Conservation (phyloP, 2,888 invertebrate species). For the Meiosimyza decipiens region DNA sequence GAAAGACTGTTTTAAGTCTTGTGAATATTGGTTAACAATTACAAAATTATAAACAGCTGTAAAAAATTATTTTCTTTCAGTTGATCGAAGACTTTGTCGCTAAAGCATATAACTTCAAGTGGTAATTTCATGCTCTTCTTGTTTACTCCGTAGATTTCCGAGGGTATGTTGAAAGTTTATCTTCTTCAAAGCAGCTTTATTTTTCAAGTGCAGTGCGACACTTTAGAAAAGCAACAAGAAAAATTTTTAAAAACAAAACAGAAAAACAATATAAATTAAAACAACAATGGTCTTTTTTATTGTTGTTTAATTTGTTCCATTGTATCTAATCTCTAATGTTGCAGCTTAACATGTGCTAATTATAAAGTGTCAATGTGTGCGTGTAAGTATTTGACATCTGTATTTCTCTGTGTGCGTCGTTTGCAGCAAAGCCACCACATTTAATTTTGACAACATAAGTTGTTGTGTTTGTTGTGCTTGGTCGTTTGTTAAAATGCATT, state of each 20-base stretch:
- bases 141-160: no score
- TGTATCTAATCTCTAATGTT: conserved; percentile 37
- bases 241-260: not conserved
- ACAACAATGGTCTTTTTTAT: not conserved
- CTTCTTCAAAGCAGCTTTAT: no score
- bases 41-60: no score
- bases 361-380: conserved; percentile 46
- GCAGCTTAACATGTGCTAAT: conserved; percentile 53
- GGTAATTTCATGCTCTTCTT: no score
- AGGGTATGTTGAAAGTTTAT: no score
- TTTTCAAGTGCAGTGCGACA: no score
- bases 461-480: conserved; percentile 23
- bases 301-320: conserved; percentile 9
- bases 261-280: not conserved
- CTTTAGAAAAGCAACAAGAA: not conserved
- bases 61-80: no score
- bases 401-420: conserved; percentile 37
- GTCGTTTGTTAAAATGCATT: conserved; percentile 23
- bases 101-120: no score
- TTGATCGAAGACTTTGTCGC: no score
- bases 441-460: conserved; percentile 6
- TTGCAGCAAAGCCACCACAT: no score
- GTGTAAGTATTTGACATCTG: conserved; percentile 12
- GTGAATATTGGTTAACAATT: no score
- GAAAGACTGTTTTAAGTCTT: no score